Conservation (phyloP, 2,888 invertebrate species). For the Mamestra brassicae region DNA sequence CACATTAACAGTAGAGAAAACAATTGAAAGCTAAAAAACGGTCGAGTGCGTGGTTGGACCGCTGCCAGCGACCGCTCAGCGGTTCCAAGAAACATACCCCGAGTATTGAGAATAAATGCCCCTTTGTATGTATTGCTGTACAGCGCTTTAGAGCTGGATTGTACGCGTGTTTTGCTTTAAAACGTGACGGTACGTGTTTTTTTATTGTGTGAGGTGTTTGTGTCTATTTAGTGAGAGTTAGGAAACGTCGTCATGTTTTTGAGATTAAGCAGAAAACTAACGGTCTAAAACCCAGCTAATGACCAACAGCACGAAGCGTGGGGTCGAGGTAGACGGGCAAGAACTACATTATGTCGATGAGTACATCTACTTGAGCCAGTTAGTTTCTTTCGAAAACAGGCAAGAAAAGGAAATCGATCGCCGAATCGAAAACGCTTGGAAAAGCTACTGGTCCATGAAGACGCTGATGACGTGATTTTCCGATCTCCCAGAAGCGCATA, state of each 20-base stretch:
- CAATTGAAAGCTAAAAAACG: slow-evolving; percentile 66
- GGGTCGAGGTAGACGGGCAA: too few relatives aligned
- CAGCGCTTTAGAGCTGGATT: slow-evolving; percentile 35
- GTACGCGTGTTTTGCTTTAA: slow-evolving; percentile 42
- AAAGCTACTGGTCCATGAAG: too few relatives aligned
- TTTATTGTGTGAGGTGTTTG: slow-evolving; percentile 23
- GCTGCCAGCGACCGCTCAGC: slow-evolving; percentile 56
- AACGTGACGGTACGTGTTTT: slow-evolving; percentile 14
- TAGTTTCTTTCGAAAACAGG: too few relatives aligned
- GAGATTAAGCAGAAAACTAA: not conserved
- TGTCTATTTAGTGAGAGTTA: slow-evolving; percentile 1
- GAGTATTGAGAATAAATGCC: slow-evolving; percentile 59
- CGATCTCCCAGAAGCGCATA: too few relatives aligned
- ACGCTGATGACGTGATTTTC: too few relatives aligned
- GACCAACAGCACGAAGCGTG: too few relatives aligned
- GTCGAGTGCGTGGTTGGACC: slow-evolving; percentile 62
- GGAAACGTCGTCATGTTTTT: not conserved
- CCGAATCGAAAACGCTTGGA: too few relatives aligned
- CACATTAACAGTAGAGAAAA: slow-evolving; percentile 62
- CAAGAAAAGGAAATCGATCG: too few relatives aligned
- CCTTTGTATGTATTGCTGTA: slow-evolving; percentile 43
- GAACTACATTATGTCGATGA: too few relatives aligned
- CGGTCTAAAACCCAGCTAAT: too few relatives aligned
- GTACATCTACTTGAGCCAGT: too few relatives aligned
- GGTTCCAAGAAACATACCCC: slow-evolving; percentile 54